Percentiles rank a stretch among this genome's conserved stretches.
Evolutionary conservation across 2,113 vertebrate species (phyloP).

Genomic region (Tragelaphus strepsiceros): DNA sequence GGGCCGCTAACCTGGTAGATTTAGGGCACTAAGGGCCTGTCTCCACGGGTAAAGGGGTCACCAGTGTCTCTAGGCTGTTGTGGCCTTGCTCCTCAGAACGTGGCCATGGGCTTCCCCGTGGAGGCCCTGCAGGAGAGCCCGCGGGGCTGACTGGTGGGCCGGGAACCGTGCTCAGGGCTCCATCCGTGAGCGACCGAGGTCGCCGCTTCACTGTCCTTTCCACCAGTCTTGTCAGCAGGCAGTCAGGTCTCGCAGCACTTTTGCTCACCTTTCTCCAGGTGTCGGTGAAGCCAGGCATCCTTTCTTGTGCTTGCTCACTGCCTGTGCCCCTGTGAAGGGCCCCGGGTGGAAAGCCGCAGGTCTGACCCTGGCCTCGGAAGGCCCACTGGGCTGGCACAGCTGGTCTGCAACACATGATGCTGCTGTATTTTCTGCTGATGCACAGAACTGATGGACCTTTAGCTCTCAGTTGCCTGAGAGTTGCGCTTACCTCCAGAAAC

Average conservation of each 20-base stretch:
- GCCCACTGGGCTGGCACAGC: not conserved
- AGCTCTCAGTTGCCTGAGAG: not conserved
- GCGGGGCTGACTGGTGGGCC: not conserved
- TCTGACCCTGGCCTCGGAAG: not conserved
- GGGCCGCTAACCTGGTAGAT: accelerated
- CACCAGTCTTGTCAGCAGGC: not conserved
- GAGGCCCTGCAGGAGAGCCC: not conserved
- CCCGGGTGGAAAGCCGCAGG: accelerated
- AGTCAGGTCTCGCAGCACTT: accelerated
- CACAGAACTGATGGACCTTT: not conserved
- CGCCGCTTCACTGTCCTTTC: not conserved
- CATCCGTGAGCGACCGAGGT: accelerated
- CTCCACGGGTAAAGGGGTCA: not conserved
- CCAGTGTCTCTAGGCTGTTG: not conserved
- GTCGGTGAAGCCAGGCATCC: accelerated
- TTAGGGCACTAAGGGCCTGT: not conserved
- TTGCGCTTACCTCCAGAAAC: not conserved
- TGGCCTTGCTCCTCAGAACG: too few relatives aligned
- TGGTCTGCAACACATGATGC: not conserved
- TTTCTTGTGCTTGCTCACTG: accelerated
- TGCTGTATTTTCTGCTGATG: not conserved
- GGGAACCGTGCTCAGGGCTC: not conserved
- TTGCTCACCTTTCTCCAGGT: not conserved
- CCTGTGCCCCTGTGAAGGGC: accelerated
- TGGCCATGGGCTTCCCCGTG: accelerated